Evolutionary conservation across 92 coral and sea anemone genomes (phyloP).

Genomic region (Epizoanthus ramosus): DNA sequence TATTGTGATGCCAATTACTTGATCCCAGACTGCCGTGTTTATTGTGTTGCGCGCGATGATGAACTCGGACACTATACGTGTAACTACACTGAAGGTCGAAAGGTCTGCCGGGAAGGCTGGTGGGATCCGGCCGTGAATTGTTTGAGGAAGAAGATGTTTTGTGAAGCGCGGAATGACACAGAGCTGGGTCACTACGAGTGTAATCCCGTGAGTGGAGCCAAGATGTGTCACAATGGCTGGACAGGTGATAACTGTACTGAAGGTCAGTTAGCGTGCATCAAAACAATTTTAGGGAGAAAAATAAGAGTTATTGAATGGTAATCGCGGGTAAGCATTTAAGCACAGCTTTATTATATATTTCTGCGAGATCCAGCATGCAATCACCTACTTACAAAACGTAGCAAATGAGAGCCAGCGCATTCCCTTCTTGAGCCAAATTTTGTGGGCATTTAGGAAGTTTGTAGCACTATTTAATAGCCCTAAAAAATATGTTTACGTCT

Average conservation of each 20-base stretch:
- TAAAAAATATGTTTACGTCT: too few relatives aligned
- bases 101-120: slow-evolving; percentile 78
- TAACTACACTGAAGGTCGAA: slow-evolving; percentile 67
- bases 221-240: slow-evolving; percentile 74
- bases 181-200: slow-evolving; percentile 76
- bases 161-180: slow-evolving; percentile 80
- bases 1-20: slow-evolving; percentile 75
- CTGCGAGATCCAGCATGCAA: too few relatives aligned
- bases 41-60: slow-evolving; percentile 77
- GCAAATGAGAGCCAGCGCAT: too few relatives aligned
- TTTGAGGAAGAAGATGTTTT: slow-evolving; percentile 64
- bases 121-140: slow-evolving; percentile 69
- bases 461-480: too few relatives aligned
- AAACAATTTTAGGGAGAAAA: too few relatives aligned
- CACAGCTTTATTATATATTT: too few relatives aligned
- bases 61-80: slow-evolving; percentile 70
- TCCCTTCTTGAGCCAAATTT: too few relatives aligned
- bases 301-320: too few relatives aligned
- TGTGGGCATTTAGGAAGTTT: too few relatives aligned
- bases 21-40: slow-evolving; percentile 70
- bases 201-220: slow-evolving; percentile 70
- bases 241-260: slow-evolving; percentile 74
- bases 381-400: too few relatives aligned
- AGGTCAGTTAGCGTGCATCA: slow-evolving; percentile 36
- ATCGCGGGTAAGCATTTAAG: too few relatives aligned